These are phyloP conservation scores for Chaetophractus vellerosus DNA, from an alignment of 2,797 vertebrate genomes.

Conservation along the genomic window DNA sequence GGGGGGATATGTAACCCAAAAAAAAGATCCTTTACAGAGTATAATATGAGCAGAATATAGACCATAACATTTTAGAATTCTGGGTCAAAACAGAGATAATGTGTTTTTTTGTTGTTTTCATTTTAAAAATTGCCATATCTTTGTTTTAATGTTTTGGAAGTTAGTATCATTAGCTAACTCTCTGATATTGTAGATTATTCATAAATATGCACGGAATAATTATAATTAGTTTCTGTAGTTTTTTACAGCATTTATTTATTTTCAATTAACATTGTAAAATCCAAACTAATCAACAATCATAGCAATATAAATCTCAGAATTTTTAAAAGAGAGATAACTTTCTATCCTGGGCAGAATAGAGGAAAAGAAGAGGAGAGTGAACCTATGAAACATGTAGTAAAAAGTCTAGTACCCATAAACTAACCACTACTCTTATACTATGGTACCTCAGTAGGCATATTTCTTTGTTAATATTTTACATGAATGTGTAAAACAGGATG, in stretches of 20 bases:
- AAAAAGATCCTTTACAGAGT: not conserved
- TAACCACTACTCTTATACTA: not conserved
- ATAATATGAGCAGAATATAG: not conserved
- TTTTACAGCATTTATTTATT: not conserved
- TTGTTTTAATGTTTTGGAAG: not conserved
- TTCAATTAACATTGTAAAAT: not conserved
- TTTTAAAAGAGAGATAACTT: not conserved
- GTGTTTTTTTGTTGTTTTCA: not conserved
- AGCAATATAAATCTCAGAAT: not conserved
- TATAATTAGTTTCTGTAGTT: not conserved
- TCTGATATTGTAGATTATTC: not conserved
- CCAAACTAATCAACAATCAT: conserved; percentile 18
- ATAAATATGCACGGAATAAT: not conserved
- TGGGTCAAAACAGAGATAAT: not conserved
- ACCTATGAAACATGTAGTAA: not conserved
- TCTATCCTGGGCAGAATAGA: not conserved
- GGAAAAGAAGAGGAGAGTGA: not conserved
- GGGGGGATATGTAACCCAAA: too few relatives aligned
- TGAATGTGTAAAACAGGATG: not conserved
- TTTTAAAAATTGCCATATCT: not conserved
- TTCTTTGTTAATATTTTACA: not conserved
- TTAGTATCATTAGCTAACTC: conserved; percentile 7
- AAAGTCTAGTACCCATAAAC: not conserved
- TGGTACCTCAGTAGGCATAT: not conserved
- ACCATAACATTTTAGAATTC: not conserved